Evolutionary conservation across 2,888 invertebrate genomes (phyloP).

Genomic region (Halocaridina rubra): DNA sequence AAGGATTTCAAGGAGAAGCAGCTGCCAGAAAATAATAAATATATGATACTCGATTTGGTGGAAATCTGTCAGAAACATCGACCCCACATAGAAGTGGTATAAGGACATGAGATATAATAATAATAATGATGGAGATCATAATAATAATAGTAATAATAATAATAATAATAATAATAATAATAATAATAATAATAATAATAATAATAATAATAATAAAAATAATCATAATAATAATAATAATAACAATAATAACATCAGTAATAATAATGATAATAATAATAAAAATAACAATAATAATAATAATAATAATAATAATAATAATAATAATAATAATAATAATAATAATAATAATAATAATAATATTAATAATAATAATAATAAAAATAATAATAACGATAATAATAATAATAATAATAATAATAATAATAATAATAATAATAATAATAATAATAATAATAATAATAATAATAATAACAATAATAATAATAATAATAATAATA

Average conservation of each 20-base stretch:
- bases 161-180: not conserved
- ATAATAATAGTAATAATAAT: too few species aligned
- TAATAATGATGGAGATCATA: too few species aligned
- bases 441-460: not conserved
- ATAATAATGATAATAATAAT: not conserved
- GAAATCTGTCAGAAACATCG: too few species aligned
- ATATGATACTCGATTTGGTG: too few species aligned
- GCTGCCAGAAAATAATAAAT: too few species aligned
- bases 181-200: not conserved
- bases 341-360: not conserved
- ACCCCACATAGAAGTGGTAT: too few species aligned
- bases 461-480: conserved; percentile 2
- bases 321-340: not conserved
- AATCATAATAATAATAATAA: too few species aligned
- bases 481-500: conserved; percentile 3
- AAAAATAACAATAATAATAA: not conserved
- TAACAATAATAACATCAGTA: too few species aligned
- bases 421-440: conserved; percentile 2
- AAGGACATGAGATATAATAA: too few species aligned
- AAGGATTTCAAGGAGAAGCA: too few species aligned
- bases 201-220: not conserved
- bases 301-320: not conserved
- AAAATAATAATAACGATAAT: not conserved
- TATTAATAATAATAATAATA: not conserved
- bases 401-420: not conserved